Evolutionary conservation across 2,797 vertebrate species (phyloP).

Genomic region (Clarias platycephalus): DNA sequence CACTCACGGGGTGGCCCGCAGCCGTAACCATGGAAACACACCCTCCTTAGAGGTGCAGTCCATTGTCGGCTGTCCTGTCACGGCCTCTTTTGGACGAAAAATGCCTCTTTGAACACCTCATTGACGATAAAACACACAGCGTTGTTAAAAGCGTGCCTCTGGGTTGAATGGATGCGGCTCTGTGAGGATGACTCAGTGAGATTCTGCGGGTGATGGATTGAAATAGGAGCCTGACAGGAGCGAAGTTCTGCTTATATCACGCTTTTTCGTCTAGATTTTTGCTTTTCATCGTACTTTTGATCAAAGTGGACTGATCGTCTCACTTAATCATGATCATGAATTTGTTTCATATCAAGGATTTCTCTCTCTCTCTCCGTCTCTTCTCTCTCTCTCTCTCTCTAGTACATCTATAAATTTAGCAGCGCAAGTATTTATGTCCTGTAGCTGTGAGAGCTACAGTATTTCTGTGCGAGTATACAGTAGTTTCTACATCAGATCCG

Average conservation of each 20-base stretch:
- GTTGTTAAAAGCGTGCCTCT: too few species aligned
- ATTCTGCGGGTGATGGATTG: conserved; percentile 13
- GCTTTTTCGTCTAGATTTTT: neutral
- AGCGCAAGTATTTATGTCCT: neutral
- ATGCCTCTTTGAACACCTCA: neutral
- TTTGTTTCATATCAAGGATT: neutral
- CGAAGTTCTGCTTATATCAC: conserved; percentile 9
- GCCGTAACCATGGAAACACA: conserved; percentile 55
- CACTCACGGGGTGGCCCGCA: conserved; percentile 44
- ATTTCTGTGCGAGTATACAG: too few species aligned
- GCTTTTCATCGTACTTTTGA: neutral
- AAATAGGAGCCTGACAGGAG: conserved; percentile 3
- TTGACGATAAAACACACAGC: neutral
- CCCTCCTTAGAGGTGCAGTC: conserved; percentile 44
- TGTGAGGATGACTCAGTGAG: conserved; percentile 23
- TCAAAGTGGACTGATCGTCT: neutral
- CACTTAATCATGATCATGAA: neutral
- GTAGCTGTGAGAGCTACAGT: neutral
- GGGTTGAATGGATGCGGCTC: neutral
- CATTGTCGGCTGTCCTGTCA: conserved; percentile 54
- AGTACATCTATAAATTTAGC: neutral
- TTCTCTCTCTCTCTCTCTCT: neutral
- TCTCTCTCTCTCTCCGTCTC: neutral
- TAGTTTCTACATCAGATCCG: neutral
- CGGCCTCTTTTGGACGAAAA: conserved; percentile 39